Evolutionary conservation across 1,140 invertebrate genomes (phyloP).

Genomic region (Bursaphelenchus mucronatus): DNA sequence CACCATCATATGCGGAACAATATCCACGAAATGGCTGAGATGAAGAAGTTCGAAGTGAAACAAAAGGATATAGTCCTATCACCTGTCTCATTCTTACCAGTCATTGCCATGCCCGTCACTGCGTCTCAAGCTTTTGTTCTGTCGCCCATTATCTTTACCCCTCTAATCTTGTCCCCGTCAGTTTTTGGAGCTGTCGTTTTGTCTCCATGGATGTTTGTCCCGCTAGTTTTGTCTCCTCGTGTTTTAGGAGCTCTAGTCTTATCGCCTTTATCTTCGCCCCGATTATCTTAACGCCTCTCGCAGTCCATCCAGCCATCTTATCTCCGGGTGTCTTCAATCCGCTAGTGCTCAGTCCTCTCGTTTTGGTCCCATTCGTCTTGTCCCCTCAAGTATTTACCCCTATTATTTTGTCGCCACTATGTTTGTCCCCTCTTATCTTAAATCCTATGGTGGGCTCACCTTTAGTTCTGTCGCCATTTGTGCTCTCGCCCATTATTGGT

Average conservation of each 20-base stretch:
- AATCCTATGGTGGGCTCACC: conserved; percentile 20
- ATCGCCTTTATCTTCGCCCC: conserved; percentile 46
- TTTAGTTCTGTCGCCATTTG: conserved; percentile 19
- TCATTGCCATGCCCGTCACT: conserved; percentile 9
- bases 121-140: conserved; percentile 26
- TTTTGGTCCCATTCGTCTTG: conserved; percentile 31
- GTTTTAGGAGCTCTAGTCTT: conserved; percentile 42
- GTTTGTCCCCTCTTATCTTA: conserved; percentile 28
- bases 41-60: conserved; percentile 17
- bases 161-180: conserved; percentile 40
- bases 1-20: conserved; percentile 24
- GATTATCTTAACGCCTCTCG: conserved; percentile 35
- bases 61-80: conserved; percentile 11
- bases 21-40: conserved; percentile 23
- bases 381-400: conserved; percentile 29
- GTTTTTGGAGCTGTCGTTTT: conserved; percentile 40
- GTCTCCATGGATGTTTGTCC: conserved; percentile 48
- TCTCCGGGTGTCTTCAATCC: conserved; percentile 14
- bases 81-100: conserved; percentile 29
- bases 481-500: conserved; percentile 13
- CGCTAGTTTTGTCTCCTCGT: conserved; percentile 34
- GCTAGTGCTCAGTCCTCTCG: conserved; percentile 12
- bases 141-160: conserved; percentile 28
- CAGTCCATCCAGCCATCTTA: conserved; percentile 5
- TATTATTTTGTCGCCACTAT: conserved; percentile 19